phyloP scores from a whole-genome alignment of 2,113 vertebrate species.

The Epinephelus cyanopodus region DNA sequence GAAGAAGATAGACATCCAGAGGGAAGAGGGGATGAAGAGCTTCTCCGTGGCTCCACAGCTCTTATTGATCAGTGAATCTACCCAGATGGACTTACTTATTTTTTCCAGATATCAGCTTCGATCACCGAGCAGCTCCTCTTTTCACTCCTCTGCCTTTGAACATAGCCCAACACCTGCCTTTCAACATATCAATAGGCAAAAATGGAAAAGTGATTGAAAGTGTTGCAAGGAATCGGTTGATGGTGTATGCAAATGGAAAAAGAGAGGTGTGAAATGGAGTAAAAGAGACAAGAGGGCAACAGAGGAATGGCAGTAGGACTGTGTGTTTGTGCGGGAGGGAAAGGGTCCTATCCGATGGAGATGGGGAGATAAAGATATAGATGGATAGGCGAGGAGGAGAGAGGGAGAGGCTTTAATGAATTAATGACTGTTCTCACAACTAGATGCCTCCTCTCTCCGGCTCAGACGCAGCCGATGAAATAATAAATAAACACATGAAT shows the following conservation, averaged over 20 bases:
- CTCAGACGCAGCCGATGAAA: conserved; percentile 80
- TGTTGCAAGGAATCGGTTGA: conserved; percentile 13
- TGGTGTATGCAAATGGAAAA: conserved; percentile 10
- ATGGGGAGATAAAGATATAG: conserved; percentile 55
- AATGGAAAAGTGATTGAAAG: conserved; percentile 8
- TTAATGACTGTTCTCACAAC: conserved; percentile 84
- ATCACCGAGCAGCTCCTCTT: conserved; percentile 1
- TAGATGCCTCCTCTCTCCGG: conserved; percentile 73
- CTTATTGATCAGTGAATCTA: conserved; percentile 35
- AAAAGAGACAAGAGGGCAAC: conserved; percentile 25
- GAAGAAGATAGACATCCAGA: conserved; percentile 15
- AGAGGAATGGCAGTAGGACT: neutral
- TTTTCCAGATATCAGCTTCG: conserved; percentile 6
- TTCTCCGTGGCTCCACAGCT: conserved; percentile 14
- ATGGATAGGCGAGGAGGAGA: conserved; percentile 47
- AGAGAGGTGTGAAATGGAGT: neutral
- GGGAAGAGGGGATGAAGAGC: neutral
- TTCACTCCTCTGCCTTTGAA: conserved; percentile 4
- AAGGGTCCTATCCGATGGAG: conserved; percentile 29
- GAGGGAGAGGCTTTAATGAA: conserved; percentile 80
- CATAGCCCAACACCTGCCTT: conserved; percentile 13
- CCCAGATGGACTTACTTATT: neutral
- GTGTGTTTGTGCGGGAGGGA: conserved; percentile 1
- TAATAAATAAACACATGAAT: conserved; percentile 89
- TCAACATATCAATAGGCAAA: neutral